A percentile compares a stretch with the other conserved stretches of the same genome.
Evolutionary conservation across 2,888 invertebrate species (phyloP).

Genomic region (Dynastes hyllus): DNA sequence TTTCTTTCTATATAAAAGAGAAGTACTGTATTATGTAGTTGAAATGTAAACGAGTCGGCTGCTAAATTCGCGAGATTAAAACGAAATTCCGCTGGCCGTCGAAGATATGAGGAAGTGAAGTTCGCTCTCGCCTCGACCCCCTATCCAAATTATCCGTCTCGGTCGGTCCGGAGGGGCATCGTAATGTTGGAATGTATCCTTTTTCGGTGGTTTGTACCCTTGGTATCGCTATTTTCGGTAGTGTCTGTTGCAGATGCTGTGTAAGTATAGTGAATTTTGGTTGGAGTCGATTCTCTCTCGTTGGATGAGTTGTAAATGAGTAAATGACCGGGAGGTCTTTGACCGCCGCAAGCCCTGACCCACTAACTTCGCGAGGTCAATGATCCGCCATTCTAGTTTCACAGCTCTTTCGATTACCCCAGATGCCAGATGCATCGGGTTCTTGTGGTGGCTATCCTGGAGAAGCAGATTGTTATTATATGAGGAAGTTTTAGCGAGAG

Average conservation of each 20-base stretch:
- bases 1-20: neutral
- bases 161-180: conserved; percentile 31
- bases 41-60: conserved; percentile 36
- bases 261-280: conserved; percentile 43
- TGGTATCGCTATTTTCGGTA: conserved; percentile 49
- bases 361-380: conserved; percentile 71
- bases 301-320: conserved; percentile 62
- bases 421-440: conserved; percentile 59
- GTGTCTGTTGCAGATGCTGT: conserved; percentile 52
- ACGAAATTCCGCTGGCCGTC: conserved; percentile 33
- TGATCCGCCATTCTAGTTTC: conserved; percentile 72
- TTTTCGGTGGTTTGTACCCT: conserved; percentile 48
- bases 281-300: conserved; percentile 44
- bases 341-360: conserved; percentile 71
- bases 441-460: conserved; percentile 52
- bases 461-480: conserved; percentile 53
- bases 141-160: conserved; percentile 47
- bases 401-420: conserved; percentile 63
- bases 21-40: conserved; percentile 14
- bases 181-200: conserved; percentile 42
- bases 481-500: conserved; percentile 56
- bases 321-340: conserved; percentile 70
- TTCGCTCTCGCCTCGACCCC: conserved; percentile 21
- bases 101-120: conserved; percentile 47
- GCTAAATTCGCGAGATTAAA: conserved; percentile 31